Evolutionary conservation across 2,888 invertebrate genomes (phyloP), one percentile per base, ranked within the genome.

Genomic region (Caenorhabditis drosophilae): DNA sequence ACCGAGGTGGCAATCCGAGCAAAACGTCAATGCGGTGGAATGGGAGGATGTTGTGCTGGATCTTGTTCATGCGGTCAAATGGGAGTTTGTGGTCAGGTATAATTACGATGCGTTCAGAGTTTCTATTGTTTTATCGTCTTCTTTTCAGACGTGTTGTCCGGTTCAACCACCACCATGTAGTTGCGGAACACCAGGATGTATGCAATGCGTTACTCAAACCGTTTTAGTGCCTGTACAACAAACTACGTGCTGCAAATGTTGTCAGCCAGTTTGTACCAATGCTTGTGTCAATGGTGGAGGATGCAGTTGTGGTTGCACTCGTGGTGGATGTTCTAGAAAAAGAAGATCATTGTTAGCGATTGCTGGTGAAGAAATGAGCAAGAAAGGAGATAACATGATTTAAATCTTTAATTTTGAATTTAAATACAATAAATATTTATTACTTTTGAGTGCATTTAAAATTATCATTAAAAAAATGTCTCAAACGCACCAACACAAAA

Each of bases 211-310:
- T 11, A 61, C 66, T 23, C 70, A 73, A 42, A 73, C 73, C 18
- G 68, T 70, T 45, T 47, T 63, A 6, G 70, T 70, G 12, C 73
- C 73, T 40, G 73, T 75, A 2, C 70, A 68, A 22, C 60, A 59
- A 9, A 69, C 71, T 12, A 74, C 72, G 2, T 76, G 76, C 46
- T 76, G 76, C 52, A 70, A 67, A 48, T 76, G 76, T 41, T 76
- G 76, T 42, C 75, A 70, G 35, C 76, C 76, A 26, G 75, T 76
- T 6, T 76, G 76, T 44, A 75, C 76, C 4, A 66, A 70, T 36
- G 76, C 76, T 23, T 76, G 76, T 56, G 66, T 73, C 1, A 69
- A 73, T 70, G 76, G 76, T 15, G 76, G 76, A 46, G 76, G 76
- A 3, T 76, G 76, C 48, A 63, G 63, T 16, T 76, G 76, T 42